phyloP scores from a whole-genome alignment of 2,113 vertebrate species.

The Cyrtonyx montezumae region DNA sequence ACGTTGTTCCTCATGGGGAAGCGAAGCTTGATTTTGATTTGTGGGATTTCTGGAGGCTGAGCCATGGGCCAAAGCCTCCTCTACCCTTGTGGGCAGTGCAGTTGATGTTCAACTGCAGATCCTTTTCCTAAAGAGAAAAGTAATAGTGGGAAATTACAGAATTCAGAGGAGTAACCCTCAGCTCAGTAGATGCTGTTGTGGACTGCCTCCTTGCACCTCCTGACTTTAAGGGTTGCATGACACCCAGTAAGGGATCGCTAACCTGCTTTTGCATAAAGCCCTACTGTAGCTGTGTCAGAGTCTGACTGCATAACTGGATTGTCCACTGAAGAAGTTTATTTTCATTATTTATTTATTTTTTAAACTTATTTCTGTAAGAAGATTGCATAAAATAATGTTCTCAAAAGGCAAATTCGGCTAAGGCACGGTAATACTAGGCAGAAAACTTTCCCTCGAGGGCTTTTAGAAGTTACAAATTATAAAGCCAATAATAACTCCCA shows the following conservation, averaged over 20 bases:
- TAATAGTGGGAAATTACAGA: rapidly evolving
- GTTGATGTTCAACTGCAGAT: neutral
- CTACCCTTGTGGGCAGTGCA: neutral
- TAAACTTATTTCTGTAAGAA: neutral
- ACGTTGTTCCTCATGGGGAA: rapidly evolving
- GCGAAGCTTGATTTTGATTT: neutral
- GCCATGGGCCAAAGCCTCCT: neutral
- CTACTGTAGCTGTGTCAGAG: rapidly evolving
- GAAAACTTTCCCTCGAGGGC: neutral
- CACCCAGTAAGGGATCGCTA: neutral
- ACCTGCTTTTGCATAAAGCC: neutral
- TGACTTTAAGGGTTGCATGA: neutral
- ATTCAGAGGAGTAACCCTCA: no score
- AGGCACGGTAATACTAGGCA: neutral
- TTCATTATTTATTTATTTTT: neutral
- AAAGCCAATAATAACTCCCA: neutral
- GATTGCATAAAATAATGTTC: neutral
- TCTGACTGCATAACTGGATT: neutral
- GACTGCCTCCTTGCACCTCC: rapidly evolving
- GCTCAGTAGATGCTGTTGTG: rapidly evolving
- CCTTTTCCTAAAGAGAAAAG: rapidly evolving
- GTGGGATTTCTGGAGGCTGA: neutral
- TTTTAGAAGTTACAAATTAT: conserved; percentile 5
- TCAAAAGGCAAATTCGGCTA: neutral
- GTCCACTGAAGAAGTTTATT: neutral